Conservation (phyloP, 2,888 invertebrate genomes). For the Stictocephala bisonia region DNA sequence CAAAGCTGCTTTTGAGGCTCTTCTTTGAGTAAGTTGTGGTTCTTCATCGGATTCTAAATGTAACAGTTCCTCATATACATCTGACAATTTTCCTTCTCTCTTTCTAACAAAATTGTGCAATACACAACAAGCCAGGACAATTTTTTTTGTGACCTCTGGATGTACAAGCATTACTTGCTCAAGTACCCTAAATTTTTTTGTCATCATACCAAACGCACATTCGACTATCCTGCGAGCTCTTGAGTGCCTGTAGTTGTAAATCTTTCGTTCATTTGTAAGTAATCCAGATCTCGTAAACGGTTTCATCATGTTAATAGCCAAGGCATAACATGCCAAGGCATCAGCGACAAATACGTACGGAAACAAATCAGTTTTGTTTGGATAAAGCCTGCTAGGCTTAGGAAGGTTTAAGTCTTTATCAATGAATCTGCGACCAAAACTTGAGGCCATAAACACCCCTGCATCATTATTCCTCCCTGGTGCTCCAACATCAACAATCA, state of each 20-base stretch:
- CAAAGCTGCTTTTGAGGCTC: slow-evolving; percentile 42
- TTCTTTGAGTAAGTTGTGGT: slow-evolving; percentile 1
- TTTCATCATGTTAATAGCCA: slow-evolving; percentile 12
- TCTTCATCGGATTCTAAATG: slow-evolving; percentile 40
- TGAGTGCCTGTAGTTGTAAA: slow-evolving; percentile 18
- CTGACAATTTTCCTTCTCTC: slow-evolving; percentile 44
- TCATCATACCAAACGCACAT: slow-evolving; percentile 26
- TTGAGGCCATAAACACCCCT: slow-evolving; percentile 40
- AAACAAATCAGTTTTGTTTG: slow-evolving; percentile 18
- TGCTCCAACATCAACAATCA: slow-evolving; percentile 41
- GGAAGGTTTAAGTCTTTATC: slow-evolving; percentile 40
- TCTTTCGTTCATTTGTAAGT: neutral
- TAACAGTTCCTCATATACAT: slow-evolving; percentile 39
- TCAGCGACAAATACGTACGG: slow-evolving; percentile 40
- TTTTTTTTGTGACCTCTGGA: slow-evolving; percentile 40
- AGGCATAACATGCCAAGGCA: neutral
- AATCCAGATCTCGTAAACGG: neutral
- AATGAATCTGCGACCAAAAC: slow-evolving; percentile 33
- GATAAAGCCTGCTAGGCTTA: slow-evolving; percentile 18
- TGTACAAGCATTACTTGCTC: slow-evolving; percentile 23
- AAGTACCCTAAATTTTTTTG: slow-evolving; percentile 22
- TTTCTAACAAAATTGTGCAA: slow-evolving; percentile 46
- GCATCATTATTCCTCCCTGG: slow-evolving; percentile 43
- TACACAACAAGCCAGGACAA: slow-evolving; percentile 35
- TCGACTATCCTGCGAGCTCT: slow-evolving; percentile 29